Conservation (phyloP, 2,888 invertebrate species). For the Choristoneura rosaceana region DNA sequence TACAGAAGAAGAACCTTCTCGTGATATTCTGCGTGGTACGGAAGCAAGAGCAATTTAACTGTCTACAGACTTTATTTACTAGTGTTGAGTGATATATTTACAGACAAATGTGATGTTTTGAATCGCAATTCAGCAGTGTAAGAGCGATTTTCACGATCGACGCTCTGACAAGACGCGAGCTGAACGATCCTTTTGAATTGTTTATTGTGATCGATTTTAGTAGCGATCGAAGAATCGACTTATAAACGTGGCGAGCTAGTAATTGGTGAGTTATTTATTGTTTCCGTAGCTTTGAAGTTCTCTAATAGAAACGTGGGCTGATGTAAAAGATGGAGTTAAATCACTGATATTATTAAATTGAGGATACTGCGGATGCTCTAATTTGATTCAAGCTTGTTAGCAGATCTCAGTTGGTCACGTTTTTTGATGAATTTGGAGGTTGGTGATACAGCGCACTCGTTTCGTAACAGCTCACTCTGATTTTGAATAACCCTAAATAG, state of each 20-base stretch:
- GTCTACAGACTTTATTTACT: constrained; percentile 70
- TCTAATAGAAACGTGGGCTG: background rate
- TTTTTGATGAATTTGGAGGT: too few species aligned
- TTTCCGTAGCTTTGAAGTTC: background rate
- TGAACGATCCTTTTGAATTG: constrained; percentile 43
- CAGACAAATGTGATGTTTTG: constrained; percentile 69
- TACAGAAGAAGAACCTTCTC: constrained; percentile 46
- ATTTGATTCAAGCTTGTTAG: background rate
- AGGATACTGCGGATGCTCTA: background rate
- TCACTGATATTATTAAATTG: background rate
- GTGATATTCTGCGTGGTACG: constrained; percentile 61
- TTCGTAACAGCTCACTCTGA: too few species aligned
- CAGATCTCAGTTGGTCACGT: too few species aligned
- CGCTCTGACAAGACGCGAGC: constrained; percentile 44
- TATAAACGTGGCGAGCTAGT: constrained; percentile 15
- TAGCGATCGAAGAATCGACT: background rate
- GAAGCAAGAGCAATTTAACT: constrained; percentile 74
- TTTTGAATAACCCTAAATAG: too few species aligned
- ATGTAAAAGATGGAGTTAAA: background rate
- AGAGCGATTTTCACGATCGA: constrained; percentile 53
- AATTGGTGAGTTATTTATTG: constrained; percentile 22
- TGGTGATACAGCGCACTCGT: too few species aligned
- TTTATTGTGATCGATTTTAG: constrained; percentile 32
- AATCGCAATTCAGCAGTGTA: constrained; percentile 58
- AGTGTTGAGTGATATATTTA: constrained; percentile 73